Percentiles rank a stretch among this genome's conserved stretches.
These are phyloP conservation scores for Tenualosa thibaudeaui DNA, from an alignment of 2,797 vertebrate genomes.

Conservation along the genomic window DNA sequence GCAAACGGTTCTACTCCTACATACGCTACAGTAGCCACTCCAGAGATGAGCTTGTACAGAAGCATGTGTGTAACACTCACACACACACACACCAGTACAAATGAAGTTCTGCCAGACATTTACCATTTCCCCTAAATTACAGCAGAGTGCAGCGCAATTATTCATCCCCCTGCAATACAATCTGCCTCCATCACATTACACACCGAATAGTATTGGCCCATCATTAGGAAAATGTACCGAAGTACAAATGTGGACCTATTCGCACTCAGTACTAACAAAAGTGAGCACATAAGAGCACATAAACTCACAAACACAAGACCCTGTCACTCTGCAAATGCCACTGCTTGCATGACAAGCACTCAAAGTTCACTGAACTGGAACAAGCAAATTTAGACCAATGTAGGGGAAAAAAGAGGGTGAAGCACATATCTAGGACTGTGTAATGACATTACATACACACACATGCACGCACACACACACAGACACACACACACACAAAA, in stretches of 20 bases:
- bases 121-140: constrained; percentile 9
- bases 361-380: constrained; percentile 45
- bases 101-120: constrained; percentile 62
- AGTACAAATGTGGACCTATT: background rate
- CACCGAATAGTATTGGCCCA: background rate
- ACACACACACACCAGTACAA: constrained; percentile 33
- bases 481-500: constrained; percentile 19
- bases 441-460: constrained; percentile 40
- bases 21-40: background rate
- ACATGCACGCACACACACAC: background rate
- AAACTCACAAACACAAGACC: background rate
- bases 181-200: background rate
- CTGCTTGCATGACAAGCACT: constrained; percentile 34
- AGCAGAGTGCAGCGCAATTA: background rate
- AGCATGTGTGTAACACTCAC: background rate
- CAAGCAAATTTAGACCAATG: constrained; percentile 29
- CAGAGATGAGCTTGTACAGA: background rate
- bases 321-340: constrained; percentile 12
- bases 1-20: background rate
- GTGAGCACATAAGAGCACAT: background rate
- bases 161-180: background rate
- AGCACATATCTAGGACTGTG: constrained; percentile 37
- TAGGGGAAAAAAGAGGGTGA: constrained; percentile 29
- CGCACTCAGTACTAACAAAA: background rate
- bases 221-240: background rate